phyloP scores from a whole-genome alignment of 2,888 invertebrate genomes.

The Deroplatys truncata region DNA sequence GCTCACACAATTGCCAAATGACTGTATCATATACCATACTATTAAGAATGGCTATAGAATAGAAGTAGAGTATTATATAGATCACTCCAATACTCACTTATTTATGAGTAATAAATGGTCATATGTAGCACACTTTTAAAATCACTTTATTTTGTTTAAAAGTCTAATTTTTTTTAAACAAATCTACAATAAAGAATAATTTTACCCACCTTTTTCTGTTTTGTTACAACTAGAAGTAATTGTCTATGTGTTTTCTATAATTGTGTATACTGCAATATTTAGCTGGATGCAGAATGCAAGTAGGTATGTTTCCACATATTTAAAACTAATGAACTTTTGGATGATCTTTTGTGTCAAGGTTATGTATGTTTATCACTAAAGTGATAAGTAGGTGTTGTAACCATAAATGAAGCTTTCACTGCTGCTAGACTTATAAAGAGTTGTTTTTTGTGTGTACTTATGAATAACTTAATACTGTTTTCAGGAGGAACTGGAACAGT shows the following conservation, averaged over 20 bases:
- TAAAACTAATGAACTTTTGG: background rate
- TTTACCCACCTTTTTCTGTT: no score
- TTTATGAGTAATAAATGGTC: no score
- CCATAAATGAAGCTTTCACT: background rate
- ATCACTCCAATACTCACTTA: no score
- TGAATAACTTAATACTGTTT: slow-evolving; percentile 26
- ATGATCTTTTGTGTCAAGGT: background rate
- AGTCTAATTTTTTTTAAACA: no score
- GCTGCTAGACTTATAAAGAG: background rate
- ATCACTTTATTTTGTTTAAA: no score
- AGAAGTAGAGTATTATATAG: no score
- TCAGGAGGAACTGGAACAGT: slow-evolving; percentile 81
- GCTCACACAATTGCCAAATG: no score
- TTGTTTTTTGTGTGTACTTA: background rate
- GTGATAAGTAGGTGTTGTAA: background rate
- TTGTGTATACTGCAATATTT: background rate
- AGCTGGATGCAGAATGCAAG: background rate
- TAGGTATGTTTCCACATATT: background rate
- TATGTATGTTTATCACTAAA: background rate
- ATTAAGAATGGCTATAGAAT: no score
- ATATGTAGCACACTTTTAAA: no score
- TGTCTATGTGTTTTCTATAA: background rate
- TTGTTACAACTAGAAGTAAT: no score
- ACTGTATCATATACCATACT: no score
- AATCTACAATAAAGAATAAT: no score